Evolutionary conservation across 2,888 invertebrate genomes (phyloP).

Genomic region (Hirtodrosophila confusa): DNA sequence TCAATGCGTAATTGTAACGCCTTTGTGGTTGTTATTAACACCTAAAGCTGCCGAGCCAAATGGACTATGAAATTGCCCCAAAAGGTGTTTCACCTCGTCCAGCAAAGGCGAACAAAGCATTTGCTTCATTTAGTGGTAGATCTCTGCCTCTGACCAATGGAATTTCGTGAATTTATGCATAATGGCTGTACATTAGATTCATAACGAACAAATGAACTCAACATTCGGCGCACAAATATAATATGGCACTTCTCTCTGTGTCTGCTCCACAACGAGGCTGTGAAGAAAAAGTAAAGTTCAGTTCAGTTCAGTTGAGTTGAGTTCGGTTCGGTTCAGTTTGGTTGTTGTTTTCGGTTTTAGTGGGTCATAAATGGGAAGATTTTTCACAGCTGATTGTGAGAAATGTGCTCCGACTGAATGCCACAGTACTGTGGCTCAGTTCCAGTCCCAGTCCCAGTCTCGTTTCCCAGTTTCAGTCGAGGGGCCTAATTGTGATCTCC

Average conservation of each 20-base stretch:
- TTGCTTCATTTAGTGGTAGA: constrained; percentile 51
- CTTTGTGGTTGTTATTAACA: constrained; percentile 80
- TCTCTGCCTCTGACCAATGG: constrained; percentile 35
- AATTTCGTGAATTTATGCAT: constrained; percentile 81
- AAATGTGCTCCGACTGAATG: constrained; percentile 66
- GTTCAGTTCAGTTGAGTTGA: constrained; percentile 25
- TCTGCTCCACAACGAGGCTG: constrained; percentile 36
- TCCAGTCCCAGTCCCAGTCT: constrained; percentile 8
- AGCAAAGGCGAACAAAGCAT: constrained; percentile 59
- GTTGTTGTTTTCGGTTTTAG: constrained; percentile 59
- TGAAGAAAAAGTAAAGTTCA: constrained; percentile 39
- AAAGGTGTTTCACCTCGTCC: constrained; percentile 61
- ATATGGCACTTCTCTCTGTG: constrained; percentile 14
- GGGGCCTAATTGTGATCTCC: constrained; percentile 41
- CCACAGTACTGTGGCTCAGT: constrained; percentile 52
- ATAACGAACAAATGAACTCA: constrained; percentile 60
- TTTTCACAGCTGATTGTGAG: constrained; percentile 82
- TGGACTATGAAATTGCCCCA: constrained; percentile 75
- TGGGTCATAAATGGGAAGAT: constrained; percentile 78
- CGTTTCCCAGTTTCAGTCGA: constrained; percentile 21
- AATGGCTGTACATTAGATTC: constrained; percentile 76
- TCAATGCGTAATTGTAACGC: constrained; percentile 81
- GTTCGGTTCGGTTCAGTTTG: constrained; percentile 35
- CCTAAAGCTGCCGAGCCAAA: constrained; percentile 70
- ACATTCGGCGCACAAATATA: constrained; percentile 22